phyloP scores from a whole-genome alignment of 1,140 invertebrate species.

The Aricia agestis region DNA sequence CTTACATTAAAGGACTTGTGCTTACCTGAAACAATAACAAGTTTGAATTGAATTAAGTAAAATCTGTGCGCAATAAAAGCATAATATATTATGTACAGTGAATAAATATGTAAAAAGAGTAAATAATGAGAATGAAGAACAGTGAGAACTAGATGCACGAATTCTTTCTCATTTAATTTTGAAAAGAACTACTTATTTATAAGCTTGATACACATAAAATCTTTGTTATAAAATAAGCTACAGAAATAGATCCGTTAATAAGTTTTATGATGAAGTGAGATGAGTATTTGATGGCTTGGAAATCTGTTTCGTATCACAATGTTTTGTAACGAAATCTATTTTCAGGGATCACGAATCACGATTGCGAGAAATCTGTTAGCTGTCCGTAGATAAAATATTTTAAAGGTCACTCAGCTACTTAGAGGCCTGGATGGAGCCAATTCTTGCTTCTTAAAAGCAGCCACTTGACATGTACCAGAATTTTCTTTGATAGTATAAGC shows the following conservation, averaged over 20 bases:
- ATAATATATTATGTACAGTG: too few relatives aligned
- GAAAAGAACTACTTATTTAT: too few relatives aligned
- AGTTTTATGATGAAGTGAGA: background rate
- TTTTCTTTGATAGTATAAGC: too few relatives aligned
- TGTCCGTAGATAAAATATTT: background rate
- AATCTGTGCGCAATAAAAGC: too few relatives aligned
- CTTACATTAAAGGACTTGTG: background rate
- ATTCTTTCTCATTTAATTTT: too few relatives aligned
- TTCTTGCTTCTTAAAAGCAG: too few relatives aligned
- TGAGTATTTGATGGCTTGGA: background rate
- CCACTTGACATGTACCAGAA: too few relatives aligned
- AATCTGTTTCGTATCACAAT: conserved; percentile 1
- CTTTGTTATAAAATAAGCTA: background rate
- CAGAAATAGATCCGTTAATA: background rate
- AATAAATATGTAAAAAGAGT: too few relatives aligned
- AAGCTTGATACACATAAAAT: too few relatives aligned
- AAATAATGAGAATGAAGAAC: too few relatives aligned
- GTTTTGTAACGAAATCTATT: background rate
- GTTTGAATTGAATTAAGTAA: background rate
- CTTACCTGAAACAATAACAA: conserved; percentile 22
- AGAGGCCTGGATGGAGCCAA: background rate
- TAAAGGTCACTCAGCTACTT: background rate
- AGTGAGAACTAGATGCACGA: too few relatives aligned
- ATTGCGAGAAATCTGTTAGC: background rate
- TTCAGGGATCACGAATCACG: background rate